A percentile compares a stretch with the other conserved stretches of the same genome.
These are phyloP conservation scores for Caenorhabditis plicata DNA, from an alignment of 2,888 invertebrate genomes.

Conservation along the genomic window DNA sequence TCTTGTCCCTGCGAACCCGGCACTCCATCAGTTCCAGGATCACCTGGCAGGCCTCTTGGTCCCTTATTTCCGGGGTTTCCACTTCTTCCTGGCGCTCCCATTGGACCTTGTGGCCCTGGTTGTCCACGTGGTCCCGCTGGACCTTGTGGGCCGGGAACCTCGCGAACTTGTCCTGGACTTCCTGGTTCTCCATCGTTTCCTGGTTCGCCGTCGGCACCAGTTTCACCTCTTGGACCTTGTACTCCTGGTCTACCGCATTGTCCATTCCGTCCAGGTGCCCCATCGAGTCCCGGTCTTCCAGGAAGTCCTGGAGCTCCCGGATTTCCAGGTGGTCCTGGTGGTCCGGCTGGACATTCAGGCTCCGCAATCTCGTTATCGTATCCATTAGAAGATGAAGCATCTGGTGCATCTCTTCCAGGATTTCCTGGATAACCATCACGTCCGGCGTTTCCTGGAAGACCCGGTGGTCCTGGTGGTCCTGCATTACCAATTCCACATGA, in stretches of 20 bases:
- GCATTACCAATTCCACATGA: slow-evolving; percentile 29
- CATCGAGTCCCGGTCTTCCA: slow-evolving; percentile 37
- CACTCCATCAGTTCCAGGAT: slow-evolving; percentile 23
- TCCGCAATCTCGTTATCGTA: neutral
- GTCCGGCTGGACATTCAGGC: slow-evolving; percentile 33
- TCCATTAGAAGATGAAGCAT: slow-evolving; percentile 9
- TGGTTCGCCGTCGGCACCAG: slow-evolving; percentile 27
- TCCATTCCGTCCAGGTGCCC: slow-evolving; percentile 41
- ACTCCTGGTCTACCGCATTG: slow-evolving; percentile 33
- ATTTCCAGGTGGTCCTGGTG: slow-evolving; percentile 40
- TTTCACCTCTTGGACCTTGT: slow-evolving; percentile 33
- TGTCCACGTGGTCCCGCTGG: slow-evolving; percentile 29
- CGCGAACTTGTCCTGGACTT: slow-evolving; percentile 19
- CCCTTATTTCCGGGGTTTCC: slow-evolving; percentile 30
- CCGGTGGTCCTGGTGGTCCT: slow-evolving; percentile 25
- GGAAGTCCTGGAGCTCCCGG: slow-evolving; percentile 35
- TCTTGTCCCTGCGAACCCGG: slow-evolving; percentile 30
- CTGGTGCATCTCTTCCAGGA: slow-evolving; percentile 19
- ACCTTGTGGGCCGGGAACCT: slow-evolving; percentile 30
- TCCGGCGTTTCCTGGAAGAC: slow-evolving; percentile 27
- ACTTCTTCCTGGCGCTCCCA: slow-evolving; percentile 35
- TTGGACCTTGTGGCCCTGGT: slow-evolving; percentile 33
- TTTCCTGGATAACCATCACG: slow-evolving; percentile 29
- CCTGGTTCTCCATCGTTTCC: slow-evolving; percentile 34
- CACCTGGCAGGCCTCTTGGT: slow-evolving; percentile 20